Conservation (phyloP, 2,797 vertebrate species). For the Momotus momota region DNA sequence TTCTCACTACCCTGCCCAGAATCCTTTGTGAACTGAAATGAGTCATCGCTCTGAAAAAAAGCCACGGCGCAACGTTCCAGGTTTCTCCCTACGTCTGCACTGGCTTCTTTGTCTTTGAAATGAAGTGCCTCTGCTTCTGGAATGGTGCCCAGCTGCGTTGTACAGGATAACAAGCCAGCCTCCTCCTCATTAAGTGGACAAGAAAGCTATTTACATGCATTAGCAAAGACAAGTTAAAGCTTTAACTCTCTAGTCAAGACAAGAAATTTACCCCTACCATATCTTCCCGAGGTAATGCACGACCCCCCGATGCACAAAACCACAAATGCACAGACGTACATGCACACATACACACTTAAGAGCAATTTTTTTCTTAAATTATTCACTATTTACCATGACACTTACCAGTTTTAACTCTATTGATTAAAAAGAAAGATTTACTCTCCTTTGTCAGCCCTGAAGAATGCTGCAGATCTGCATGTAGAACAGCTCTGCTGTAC, state of each 20-base stretch:
- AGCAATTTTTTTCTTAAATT: not conserved
- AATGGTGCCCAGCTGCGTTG: conserved; percentile 47
- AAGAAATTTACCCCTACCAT: not conserved
- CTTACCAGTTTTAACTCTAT: conserved; percentile 54
- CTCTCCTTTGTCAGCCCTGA: not conserved
- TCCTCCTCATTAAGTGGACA: conserved; percentile 63
- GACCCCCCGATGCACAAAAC: not conserved
- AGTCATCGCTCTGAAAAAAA: conserved; percentile 81
- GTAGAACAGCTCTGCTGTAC: conserved; percentile 26
- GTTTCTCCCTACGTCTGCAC: conserved; percentile 65
- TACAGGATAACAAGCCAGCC: conserved; percentile 53
- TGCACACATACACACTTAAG: not conserved
- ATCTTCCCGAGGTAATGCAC: not conserved
- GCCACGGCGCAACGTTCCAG: conserved; percentile 66
- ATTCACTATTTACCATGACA: not conserved
- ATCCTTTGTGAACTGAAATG: conserved; percentile 82
- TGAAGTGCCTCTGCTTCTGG: conserved; percentile 52
- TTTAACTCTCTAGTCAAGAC: conserved; percentile 51
- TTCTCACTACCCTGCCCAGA: conserved; percentile 81
- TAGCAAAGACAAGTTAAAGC: conserved; percentile 28
- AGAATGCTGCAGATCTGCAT: conserved; percentile 17
- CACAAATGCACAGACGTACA: not conserved
- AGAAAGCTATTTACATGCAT: conserved; percentile 60
- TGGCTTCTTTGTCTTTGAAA: conserved; percentile 78
- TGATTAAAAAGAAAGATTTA: conserved; percentile 27